A percentile compares a stretch with the other conserved stretches of the same genome.
Evolutionary conservation across 1,140 invertebrate species (phyloP).

Genomic region (Aphelinus atriplicis): DNA sequence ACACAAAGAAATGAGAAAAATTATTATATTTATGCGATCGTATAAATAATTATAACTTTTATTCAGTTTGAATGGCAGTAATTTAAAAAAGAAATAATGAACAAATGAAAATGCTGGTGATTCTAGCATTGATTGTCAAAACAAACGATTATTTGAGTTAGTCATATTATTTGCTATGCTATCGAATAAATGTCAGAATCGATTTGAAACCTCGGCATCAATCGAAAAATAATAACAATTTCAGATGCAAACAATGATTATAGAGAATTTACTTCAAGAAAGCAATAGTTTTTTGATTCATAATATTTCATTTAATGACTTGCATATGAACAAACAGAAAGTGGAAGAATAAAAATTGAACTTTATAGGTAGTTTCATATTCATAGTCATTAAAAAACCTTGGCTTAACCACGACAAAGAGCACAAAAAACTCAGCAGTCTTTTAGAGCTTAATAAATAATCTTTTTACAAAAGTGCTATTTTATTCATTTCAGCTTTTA

Average conservation of each 20-base stretch:
- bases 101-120: too few species aligned
- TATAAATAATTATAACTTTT: not conserved
- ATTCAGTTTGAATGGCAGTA: constrained; percentile 19
- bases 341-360: not conserved
- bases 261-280: too few species aligned
- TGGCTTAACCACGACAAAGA: constrained; percentile 29
- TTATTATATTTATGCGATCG: not conserved
- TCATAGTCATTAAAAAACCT: constrained; percentile 1
- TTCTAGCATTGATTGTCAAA: too few species aligned
- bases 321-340: not conserved
- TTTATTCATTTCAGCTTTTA: constrained; percentile 20
- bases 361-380: constrained; percentile 6
- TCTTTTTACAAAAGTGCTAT: constrained; percentile 39
- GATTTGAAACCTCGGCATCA: too few species aligned
- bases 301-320: not conserved
- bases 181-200: too few species aligned
- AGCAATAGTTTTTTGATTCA: too few species aligned
- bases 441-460: constrained; percentile 40
- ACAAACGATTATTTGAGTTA: too few species aligned
- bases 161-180: too few species aligned
- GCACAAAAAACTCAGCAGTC: constrained; percentile 39
- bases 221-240: too few species aligned
- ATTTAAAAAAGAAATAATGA: not conserved
- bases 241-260: too few species aligned
- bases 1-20: not conserved